These are phyloP conservation scores for Aphidius colemani DNA, from an alignment of 2,888 invertebrate species.

Conservation along the genomic window DNA sequence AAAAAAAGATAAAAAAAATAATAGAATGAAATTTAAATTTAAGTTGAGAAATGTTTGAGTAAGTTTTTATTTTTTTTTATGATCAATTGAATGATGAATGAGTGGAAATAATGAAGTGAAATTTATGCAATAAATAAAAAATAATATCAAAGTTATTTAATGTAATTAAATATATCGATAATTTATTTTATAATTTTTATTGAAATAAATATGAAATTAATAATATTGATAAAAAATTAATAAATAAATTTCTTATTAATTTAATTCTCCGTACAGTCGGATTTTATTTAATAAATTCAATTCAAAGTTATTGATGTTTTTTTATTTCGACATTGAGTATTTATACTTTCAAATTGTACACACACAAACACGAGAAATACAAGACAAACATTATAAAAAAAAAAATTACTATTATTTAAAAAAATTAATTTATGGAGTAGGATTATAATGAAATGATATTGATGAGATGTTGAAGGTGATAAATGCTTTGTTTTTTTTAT, in stretches of 20 bases:
- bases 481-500: constrained; percentile 19
- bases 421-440: not conserved
- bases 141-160: too few species aligned
- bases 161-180: too few species aligned
- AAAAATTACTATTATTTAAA: constrained; percentile 8
- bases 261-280: constrained; percentile 37
- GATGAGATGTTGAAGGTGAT: constrained; percentile 36
- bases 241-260: constrained; percentile 23
- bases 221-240: too few species aligned
- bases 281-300: constrained; percentile 25
- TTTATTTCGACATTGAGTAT: constrained; percentile 54
- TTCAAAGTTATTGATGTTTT: not conserved
- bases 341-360: constrained; percentile 59
- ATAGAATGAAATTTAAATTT: too few species aligned
- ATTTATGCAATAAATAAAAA: too few species aligned
- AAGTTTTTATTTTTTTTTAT: constrained; percentile 38
- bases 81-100: constrained; percentile 20
- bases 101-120: not conserved
- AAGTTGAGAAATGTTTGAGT: constrained; percentile 38
- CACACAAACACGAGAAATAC: constrained; percentile 57
- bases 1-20: too few species aligned
- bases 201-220: too few species aligned
- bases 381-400: constrained; percentile 42
- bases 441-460: constrained; percentile 34
- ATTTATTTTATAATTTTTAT: too few species aligned